Percentiles rank a stretch among this genome's conserved stretches.
These are phyloP conservation scores for Bubo blakistoni DNA, from an alignment of 2,113 vertebrate genomes.

Conservation along the genomic window DNA sequence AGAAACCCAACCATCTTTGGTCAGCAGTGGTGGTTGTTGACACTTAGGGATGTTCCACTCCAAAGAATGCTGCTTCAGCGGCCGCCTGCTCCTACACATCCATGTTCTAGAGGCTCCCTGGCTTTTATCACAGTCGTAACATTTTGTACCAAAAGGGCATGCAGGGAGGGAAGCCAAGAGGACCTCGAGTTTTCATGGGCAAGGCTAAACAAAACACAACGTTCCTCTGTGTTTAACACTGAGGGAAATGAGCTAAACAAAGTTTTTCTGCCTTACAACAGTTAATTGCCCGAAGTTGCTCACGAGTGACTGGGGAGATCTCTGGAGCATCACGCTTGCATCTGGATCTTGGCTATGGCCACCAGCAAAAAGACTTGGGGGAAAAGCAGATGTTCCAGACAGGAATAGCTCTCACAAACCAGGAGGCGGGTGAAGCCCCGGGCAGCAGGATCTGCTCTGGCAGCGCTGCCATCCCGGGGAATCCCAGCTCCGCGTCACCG, in stretches of 20 bases:
- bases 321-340: not conserved
- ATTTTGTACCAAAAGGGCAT: not conserved
- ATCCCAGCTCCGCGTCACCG: not conserved
- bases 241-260: not conserved
- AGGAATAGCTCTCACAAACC: not conserved
- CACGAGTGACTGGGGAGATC: not conserved
- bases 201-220: not conserved
- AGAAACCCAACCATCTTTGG: constrained; percentile 61
- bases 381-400: not conserved
- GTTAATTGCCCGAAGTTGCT: not conserved
- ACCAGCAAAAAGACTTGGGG: not conserved
- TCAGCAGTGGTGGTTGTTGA: constrained; percentile 7
- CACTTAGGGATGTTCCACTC: not conserved
- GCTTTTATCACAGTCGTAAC: not conserved
- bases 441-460: not conserved
- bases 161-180: not conserved
- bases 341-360: not conserved
- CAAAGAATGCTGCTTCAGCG: not conserved
- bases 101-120: not conserved
- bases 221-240: not conserved
- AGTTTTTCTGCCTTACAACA: not conserved
- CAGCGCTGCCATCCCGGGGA: not conserved
- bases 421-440: fast-evolving
- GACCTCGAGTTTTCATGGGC: not conserved
- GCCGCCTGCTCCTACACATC: not conserved